These are phyloP conservation scores for Helicoverpa armigera DNA, from an alignment of 1,140 invertebrate species.

Conservation along the genomic window DNA sequence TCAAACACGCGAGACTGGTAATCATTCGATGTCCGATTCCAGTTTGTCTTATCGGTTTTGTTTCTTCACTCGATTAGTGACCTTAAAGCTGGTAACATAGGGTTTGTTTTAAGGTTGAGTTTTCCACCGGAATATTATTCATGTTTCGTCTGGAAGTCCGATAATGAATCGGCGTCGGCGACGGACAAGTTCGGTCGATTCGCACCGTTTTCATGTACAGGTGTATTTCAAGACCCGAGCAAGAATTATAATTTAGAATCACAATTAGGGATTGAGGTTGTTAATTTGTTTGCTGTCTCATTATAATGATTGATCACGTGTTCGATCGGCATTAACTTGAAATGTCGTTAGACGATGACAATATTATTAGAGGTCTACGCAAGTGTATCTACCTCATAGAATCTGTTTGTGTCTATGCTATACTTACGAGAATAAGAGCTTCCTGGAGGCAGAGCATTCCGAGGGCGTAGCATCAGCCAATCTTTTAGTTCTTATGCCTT, in stretches of 20 bases:
- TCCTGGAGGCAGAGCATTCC: no score
- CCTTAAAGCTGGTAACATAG: slow-evolving; percentile 53
- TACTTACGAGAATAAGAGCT: no score
- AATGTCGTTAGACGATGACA: neutral
- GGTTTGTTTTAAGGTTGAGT: slow-evolving; percentile 50
- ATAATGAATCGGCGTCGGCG: slow-evolving; percentile 83
- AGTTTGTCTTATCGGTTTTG: slow-evolving; percentile 75
- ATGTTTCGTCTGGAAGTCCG: slow-evolving; percentile 77
- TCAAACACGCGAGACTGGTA: slow-evolving; percentile 77
- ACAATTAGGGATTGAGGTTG: slow-evolving; percentile 22
- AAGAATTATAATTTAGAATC: slow-evolving; percentile 29
- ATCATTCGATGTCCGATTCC: slow-evolving; percentile 84
- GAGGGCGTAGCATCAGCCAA: no score
- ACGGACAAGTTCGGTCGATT: slow-evolving; percentile 76
- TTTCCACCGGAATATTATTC: slow-evolving; percentile 65
- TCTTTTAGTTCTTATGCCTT: no score
- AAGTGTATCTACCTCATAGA: no score
- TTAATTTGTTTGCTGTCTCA: slow-evolving; percentile 30
- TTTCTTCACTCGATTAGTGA: slow-evolving; percentile 53
- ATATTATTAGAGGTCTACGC: no score
- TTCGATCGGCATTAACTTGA: slow-evolving; percentile 3
- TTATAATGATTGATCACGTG: slow-evolving; percentile 30
- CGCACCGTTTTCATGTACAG: slow-evolving; percentile 57
- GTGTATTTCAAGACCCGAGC: slow-evolving; percentile 42
- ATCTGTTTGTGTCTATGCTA: no score